Percentiles rank a stretch among this genome's conserved stretches.
Evolutionary conservation across 2,797 vertebrate genomes (phyloP).

Genomic region (Petrocephalus sullivani): DNA sequence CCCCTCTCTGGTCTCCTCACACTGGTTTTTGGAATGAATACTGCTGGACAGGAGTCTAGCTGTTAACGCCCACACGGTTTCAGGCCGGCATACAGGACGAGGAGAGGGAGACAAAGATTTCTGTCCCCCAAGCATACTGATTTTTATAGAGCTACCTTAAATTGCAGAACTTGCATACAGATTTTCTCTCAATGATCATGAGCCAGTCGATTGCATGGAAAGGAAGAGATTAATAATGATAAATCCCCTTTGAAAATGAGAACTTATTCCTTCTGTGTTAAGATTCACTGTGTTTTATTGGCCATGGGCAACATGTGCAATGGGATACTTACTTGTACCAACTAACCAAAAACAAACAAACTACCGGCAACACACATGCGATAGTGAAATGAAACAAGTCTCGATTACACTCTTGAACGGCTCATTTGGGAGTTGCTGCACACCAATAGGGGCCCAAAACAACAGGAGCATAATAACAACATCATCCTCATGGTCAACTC

Average conservation of each 20-base stretch:
- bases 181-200: background rate
- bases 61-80: background rate
- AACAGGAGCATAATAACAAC: background rate
- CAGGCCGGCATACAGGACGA: background rate
- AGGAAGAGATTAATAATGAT: background rate
- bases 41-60: background rate
- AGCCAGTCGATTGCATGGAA: background rate
- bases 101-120: background rate
- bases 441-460: background rate
- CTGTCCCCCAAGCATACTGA: background rate
- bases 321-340: background rate
- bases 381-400: background rate
- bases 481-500: background rate
- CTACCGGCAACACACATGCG: background rate
- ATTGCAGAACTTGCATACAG: background rate
- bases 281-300: background rate
- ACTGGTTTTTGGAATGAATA: slow-evolving; percentile 8
- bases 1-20: slow-evolving; percentile 1
- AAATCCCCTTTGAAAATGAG: background rate
- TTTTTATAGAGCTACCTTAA: background rate
- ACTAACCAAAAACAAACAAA: background rate
- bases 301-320: background rate
- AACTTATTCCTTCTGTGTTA: background rate
- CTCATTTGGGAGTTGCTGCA: background rate
- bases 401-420: background rate